Evolutionary conservation across 1,140 invertebrate genomes (phyloP).

Genomic region (Aphaenogaster rudis): DNA sequence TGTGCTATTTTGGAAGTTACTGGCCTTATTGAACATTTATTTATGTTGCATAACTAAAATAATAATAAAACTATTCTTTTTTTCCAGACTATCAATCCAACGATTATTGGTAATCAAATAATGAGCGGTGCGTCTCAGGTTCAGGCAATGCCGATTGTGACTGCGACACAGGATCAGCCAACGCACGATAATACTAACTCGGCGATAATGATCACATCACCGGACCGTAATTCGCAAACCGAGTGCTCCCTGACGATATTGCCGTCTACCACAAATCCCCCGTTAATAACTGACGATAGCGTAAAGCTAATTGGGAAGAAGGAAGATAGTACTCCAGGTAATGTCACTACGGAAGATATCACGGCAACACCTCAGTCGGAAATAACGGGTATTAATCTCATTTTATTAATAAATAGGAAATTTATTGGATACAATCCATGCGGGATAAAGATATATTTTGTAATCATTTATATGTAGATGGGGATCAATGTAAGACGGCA

Average conservation of each 20-base stretch:
- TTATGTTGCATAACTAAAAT: not conserved
- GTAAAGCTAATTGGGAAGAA: constrained; percentile 74
- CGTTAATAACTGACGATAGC: constrained; percentile 71
- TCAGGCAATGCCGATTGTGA: constrained; percentile 80
- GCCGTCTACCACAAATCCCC: constrained; percentile 68
- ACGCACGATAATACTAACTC: constrained; percentile 75
- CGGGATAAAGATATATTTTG: constrained; percentile 1
- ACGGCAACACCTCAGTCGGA: constrained; percentile 53
- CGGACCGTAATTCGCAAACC: constrained; percentile 75
- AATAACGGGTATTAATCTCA: constrained; percentile 62
- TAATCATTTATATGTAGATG: constrained; percentile 63
- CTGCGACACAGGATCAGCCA: constrained; percentile 68
- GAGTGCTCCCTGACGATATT: constrained; percentile 77
- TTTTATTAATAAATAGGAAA: constrained; percentile 39
- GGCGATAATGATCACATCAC: constrained; percentile 73
- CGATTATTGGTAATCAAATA: constrained; percentile 84
- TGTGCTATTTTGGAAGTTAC: constrained; percentile 43
- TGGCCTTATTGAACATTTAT: not conserved
- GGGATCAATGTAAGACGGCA: constrained; percentile 74
- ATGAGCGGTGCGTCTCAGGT: constrained; percentile 80
- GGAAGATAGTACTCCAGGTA: constrained; percentile 65
- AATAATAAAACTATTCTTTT: not conserved
- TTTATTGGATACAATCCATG: not conserved
- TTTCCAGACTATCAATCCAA: constrained; percentile 79
- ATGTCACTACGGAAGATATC: constrained; percentile 52